Base-by-base conservation (phyloP, 2,888 invertebrate genomes). In the Leptura quadrifasciata region DNA sequence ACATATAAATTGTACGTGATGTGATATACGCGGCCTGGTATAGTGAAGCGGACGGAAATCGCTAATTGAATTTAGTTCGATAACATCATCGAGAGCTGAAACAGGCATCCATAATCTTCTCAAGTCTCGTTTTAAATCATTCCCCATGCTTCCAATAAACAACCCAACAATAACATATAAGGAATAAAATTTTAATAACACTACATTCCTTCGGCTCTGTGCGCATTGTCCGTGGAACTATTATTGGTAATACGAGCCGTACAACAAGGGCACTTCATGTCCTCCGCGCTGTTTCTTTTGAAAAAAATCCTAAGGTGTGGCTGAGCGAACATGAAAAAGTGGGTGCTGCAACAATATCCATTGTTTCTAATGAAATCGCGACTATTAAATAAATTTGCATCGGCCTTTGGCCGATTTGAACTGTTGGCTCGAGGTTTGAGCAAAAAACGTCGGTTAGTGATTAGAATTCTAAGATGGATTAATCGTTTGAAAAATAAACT, bases 311-410 rank as follows among this genome's bases (percentile, higher is more conserved):
- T 17, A 17, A 69, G 69, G 69, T 69, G 69, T 69, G 69, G 39
- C 69, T 52, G 57, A 27, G 21, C n/a, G 5, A 21, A 57, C 63
- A 27, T 57, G 57, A 69, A 57, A 69, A 69, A 58, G 57, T 57
- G 69, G 69, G 69, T 57, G 69, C 69, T 55, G 69, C 57, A 69
- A 57, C 65, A 65, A 65, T 65, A 24, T 65, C 52, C 65, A 65
- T 69, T 69, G 69, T 69, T 69, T 69, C 57, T 69, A 69, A 69
- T 58, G 57, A 69, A 58, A 69, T 39, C 17, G 47, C 31, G 58
- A 63, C 69, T 54, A 54, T 65, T 52, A 39, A 63, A 39, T 47
- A 17, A 47, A 65, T 69, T 69, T 69, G 47, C 35, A 57, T 47
- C n/a, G 69, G 20, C n/a, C 31, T 69, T 39, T 57, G 57, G 31